Conservation (phyloP, 2,113 vertebrate species). For the Oncorhynchus keta region DNA sequence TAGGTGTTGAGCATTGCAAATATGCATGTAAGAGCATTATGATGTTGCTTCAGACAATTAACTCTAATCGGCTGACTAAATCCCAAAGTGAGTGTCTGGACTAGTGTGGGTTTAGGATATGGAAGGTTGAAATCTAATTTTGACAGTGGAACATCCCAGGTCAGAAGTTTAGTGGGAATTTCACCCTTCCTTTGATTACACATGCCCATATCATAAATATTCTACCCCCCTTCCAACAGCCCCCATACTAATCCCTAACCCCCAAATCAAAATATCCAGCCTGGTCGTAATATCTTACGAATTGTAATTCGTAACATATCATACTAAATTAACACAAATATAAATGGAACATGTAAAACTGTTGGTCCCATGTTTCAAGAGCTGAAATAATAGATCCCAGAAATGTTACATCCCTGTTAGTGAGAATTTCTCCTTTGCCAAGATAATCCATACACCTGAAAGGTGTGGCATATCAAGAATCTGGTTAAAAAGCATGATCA, state of each 20-base stretch:
- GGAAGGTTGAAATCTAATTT: not conserved
- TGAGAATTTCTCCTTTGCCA: too few species aligned
- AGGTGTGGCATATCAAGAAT: too few species aligned
- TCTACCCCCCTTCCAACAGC: not conserved
- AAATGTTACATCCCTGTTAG: too few species aligned
- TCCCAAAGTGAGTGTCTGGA: conserved; percentile 21
- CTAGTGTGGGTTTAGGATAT: conserved; percentile 19
- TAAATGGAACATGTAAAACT: too few species aligned
- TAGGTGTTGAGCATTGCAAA: conserved; percentile 2
- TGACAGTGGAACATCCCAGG: conserved; percentile 11
- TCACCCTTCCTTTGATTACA: not conserved
- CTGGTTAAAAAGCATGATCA: too few species aligned
- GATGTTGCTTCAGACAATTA: not conserved
- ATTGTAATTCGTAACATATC: too few species aligned
- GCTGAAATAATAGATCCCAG: too few species aligned
- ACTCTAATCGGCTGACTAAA: conserved; percentile 14
- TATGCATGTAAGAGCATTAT: conserved; percentile 4
- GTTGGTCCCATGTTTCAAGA: too few species aligned
- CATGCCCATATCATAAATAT: not conserved
- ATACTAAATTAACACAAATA: too few species aligned
- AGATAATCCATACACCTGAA: too few species aligned
- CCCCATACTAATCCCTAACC: not conserved
- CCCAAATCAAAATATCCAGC: not conserved
- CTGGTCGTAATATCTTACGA: too few species aligned
- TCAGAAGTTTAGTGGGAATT: not conserved